Evolutionary conservation across 2,113 vertebrate species (phyloP), one percentile per base, ranked within the genome.

Genomic region (Xenopus borealis): DNA sequence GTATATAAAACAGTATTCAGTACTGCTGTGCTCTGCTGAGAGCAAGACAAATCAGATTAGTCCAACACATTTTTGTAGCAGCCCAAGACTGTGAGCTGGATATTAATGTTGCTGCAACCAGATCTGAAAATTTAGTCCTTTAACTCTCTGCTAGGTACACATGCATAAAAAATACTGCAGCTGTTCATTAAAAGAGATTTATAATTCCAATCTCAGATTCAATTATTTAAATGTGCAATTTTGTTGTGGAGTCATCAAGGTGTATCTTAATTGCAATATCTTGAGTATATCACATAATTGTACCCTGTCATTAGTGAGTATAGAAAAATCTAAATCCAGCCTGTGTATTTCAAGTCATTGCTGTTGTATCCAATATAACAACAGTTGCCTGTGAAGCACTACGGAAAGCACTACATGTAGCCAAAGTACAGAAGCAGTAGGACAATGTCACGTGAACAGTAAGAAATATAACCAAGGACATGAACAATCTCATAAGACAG

Each of bases 131-230:
- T 40, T 27, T 40, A 6, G 33, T 40, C 62, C 70, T 23, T 62
- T 71, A 47, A 47, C 58, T 46, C 59, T 62, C 69, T 55, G 23
- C 62, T 64, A 61, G 71, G 52, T 64, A n/a, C 18, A 44, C 63
- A 46, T 13, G 33, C 63, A 65, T 65, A 46, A 72, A 46, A 64
- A 47, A 63, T 72, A 27, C 62, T 72, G 71, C 71, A 72, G 71
- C 71, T 72, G 71, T 40, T 72, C 71, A 72, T 72, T 72, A 72
- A 64, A 64, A 64, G 50, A 72, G 61, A 72, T 63, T 19, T 62
- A 72, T 64, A 59, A 72, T 72, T 62, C 61, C 46, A 53, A 11
- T 53, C 64, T 72, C 30, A 72, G 63, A 72, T 72, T 59, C 71
- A 64, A 64, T 72, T 72, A 72, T 72, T 72, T 23, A 64, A 72